Evolutionary conservation across 35 echinoderm and acorn worm species (phyloP), one percentile per base, ranked within the genome.

Genomic region (Lytechinus variegatus): DNA sequence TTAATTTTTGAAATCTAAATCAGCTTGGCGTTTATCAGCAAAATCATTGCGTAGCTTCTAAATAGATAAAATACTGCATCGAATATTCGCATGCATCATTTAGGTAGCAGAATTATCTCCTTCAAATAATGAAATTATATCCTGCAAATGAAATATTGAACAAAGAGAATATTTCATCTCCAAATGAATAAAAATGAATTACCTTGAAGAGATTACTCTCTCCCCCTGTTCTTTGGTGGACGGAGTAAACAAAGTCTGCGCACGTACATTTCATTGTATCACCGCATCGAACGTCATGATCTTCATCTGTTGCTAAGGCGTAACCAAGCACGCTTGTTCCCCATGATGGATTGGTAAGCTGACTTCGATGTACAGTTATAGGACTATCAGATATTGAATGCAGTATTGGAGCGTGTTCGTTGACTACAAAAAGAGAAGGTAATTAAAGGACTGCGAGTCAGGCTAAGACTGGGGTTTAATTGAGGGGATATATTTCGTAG

Each of bases 281-380:
- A 27, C 54, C 3, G 54, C 92, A 93, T 53, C 13, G 92, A 57
- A 55, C 55, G 55, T 93, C 92, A 57, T 10, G 9, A 57, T 93
- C 92, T 11, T 27, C 92, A 57, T 93, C 92, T 19, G 92, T 93
- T 93, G 92, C 92, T 54, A 93, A 56, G 92, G 53, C 92, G 55
- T 53, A 54, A 57, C 9, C 92, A 90, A 90, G 88, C 88, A 54
- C 88, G 88, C 52, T 27, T 54, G 28, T 54, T 10, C 88, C 16
- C 88, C 52, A 90, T 90, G 88, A 79, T 79, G 66, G 66, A 44
- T 44, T 10, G 27, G 52, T 54, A 33, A 90, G 52, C 9, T 55
- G 29, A 10, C 27, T 57, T 10, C 92, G 92, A 44, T 55, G 9
- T n/a, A 93, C 56, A 54, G 52, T 14, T 19, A 93, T 57, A 44